Base-by-base conservation (phyloP, 2,113 vertebrate genomes). In the Dunckerocampus dactyliophorus region DNA sequence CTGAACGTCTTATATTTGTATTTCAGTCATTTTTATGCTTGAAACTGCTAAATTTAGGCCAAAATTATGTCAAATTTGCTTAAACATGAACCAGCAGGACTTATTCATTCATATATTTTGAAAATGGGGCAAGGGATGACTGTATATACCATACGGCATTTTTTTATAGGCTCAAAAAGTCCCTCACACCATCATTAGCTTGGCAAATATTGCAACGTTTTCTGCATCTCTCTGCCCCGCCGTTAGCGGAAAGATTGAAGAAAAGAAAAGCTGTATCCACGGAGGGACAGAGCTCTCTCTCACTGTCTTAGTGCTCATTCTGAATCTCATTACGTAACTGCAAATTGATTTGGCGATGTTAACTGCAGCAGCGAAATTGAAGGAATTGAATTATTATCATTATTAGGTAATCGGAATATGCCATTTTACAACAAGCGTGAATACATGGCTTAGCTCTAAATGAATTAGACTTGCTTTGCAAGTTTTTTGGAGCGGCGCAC, bases 341-440 rank as follows among this genome's bases (percentile, higher is more conserved):
- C 55, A 47, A 75, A 58, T 67, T 82, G 76, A 80, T 80, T 72
- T 80, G 48, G 51, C 73, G 71, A 83, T 77, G 79, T 71, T 79
- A 65, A 49, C 39, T 71, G 21, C 10, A 76, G 74, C 69, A 70
- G 63, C 63, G 39, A 69, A 75, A 84, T 75, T 58, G 72, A 87
- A 82, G 42, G 65, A 75, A 84, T 76, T 58, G 72, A 88, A 81
- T 87, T 85, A 84, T 62, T 69, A 61, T 75, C 46, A 53, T 82
- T 76, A 82, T 76, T 75, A 71, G 71, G 24, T 81, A 61, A 85
- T 77, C 63, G 65, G 34, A 67, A 60, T 55, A 47, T 74, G 63
- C 63, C 54, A 67, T 74, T 78, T 84, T 70, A 70, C 60, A 24
- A 31, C 21, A 45, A 70, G 64, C 65, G 62, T 67, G 59, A 72